Evolutionary conservation across 1,140 invertebrate species (phyloP).

Genomic region (Scaptomyza hsui): DNA sequence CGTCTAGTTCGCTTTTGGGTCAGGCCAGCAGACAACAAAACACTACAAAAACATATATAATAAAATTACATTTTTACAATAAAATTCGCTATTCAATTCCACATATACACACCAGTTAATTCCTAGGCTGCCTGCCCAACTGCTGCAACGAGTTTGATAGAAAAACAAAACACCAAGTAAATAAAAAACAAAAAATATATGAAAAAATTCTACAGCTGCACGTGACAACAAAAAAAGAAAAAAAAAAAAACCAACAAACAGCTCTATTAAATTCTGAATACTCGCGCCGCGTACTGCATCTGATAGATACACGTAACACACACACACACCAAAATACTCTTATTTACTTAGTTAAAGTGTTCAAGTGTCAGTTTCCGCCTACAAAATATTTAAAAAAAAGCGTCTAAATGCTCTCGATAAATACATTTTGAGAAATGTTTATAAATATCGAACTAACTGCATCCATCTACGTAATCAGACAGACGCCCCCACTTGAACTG

Average conservation of each 20-base stretch:
- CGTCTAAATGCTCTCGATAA: constrained; percentile 47
- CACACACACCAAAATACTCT: constrained; percentile 19
- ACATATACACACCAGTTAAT: constrained; percentile 8
- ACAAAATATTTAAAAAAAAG: constrained; percentile 26
- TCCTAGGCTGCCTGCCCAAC: constrained; percentile 44
- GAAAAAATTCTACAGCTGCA: constrained; percentile 25
- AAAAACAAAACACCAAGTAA: constrained; percentile 23
- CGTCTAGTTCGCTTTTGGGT: constrained; percentile 80
- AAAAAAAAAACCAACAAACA: constrained; percentile 6
- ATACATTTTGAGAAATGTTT: constrained; percentile 15
- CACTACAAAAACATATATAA: constrained; percentile 44
- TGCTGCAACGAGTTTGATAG: constrained; percentile 10
- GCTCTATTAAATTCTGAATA: constrained; percentile 19
- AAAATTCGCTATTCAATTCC: constrained; percentile 26
- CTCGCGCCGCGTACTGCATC: constrained; percentile 33
- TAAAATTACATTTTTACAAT: constrained; percentile 42
- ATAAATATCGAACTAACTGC: neutral
- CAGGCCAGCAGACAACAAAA: constrained; percentile 58
- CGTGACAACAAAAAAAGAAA: constrained; percentile 26
- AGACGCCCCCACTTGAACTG: constrained; percentile 20
- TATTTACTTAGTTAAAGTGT: constrained; percentile 22
- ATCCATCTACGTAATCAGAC: constrained; percentile 20
- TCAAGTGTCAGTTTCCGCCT: constrained; percentile 63
- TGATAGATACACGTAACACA: constrained; percentile 26
- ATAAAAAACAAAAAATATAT: neutral